Evolutionary conservation across 2,113 vertebrate species (phyloP).

Genomic region (Verasper variegatus): DNA sequence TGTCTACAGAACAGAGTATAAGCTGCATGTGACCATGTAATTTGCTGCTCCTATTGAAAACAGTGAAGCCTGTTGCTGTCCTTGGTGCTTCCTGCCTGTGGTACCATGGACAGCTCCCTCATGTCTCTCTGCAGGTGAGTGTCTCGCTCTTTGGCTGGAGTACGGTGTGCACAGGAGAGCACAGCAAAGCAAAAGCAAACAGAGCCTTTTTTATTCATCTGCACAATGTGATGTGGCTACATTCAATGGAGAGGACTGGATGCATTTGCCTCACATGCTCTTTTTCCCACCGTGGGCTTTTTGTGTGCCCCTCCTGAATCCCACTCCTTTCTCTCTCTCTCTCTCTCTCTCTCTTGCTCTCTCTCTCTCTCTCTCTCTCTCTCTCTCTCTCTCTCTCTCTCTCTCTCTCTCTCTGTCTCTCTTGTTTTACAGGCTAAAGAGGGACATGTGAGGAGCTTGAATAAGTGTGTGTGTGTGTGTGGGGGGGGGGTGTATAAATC

Average conservation of each 20-base stretch:
- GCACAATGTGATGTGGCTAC: constrained; percentile 29
- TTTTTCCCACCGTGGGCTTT: constrained; percentile 63
- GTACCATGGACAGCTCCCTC: constrained; percentile 78
- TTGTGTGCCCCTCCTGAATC: not conserved
- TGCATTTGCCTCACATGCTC: constrained; percentile 56
- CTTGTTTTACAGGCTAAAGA: not conserved
- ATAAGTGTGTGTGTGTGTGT: not conserved
- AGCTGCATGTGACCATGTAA: not conserved
- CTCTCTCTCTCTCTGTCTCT: not conserved
- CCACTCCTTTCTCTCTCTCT: no score
- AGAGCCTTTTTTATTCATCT: constrained; percentile 14
- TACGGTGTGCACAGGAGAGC: constrained; percentile 17
- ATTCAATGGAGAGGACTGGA: constrained; percentile 46
- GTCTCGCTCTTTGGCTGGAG: constrained; percentile 15
- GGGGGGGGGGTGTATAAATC: constrained; percentile 12
- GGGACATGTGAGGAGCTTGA: not conserved
- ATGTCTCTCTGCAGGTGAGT: constrained; percentile 59
- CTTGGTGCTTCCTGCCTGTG: constrained; percentile 55
- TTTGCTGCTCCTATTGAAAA: not conserved
- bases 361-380: no score
- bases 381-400: no score
- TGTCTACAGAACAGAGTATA: not conserved
- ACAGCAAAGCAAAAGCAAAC: constrained; percentile 43
- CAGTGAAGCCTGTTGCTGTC: constrained; percentile 50
- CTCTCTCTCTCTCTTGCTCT: no score